phyloP scores from a whole-genome alignment of 2,888 invertebrate genomes.

The Amaurobius ferox region DNA sequence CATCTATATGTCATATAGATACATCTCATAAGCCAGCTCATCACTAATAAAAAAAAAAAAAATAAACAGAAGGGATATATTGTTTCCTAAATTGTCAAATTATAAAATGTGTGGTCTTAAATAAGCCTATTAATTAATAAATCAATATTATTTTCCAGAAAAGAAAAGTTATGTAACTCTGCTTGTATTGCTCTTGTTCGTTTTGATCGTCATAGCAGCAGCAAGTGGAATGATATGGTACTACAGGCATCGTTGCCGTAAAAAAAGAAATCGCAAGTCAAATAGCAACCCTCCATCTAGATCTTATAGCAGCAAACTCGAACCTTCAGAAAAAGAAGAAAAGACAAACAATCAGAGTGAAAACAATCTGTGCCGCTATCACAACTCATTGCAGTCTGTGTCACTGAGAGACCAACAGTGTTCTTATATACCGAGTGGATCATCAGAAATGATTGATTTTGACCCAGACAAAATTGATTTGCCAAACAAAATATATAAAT shows the following conservation, averaged over 20 bases:
- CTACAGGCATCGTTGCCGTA: slow-evolving; percentile 81
- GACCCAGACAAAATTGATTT: slow-evolving; percentile 75
- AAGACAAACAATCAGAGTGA: slow-evolving; percentile 96
- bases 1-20: no score
- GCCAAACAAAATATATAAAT: slow-evolving; percentile 84
- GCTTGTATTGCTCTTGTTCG: slow-evolving; percentile 74
- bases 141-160: slow-evolving; percentile 23
- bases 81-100: no score
- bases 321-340: slow-evolving; percentile 79
- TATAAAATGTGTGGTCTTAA: no score
- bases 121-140: no score
- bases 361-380: slow-evolving; percentile 89
- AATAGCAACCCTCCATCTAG: slow-evolving; percentile 62
- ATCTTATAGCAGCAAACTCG: slow-evolving; percentile 67
- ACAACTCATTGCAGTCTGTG: slow-evolving; percentile 87
- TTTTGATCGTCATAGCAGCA: slow-evolving; percentile 74
- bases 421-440: slow-evolving; percentile 78
- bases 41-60: no score
- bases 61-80: no score
- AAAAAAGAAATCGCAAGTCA: slow-evolving; percentile 78
- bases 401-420: slow-evolving; percentile 81
- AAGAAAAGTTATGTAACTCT: slow-evolving; percentile 52
- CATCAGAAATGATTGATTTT: slow-evolving; percentile 80
- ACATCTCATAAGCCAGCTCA: no score
- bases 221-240: slow-evolving; percentile 79